phyloP scores from a whole-genome alignment of 2,888 invertebrate genomes.

The Hecatera dysodea region DNA sequence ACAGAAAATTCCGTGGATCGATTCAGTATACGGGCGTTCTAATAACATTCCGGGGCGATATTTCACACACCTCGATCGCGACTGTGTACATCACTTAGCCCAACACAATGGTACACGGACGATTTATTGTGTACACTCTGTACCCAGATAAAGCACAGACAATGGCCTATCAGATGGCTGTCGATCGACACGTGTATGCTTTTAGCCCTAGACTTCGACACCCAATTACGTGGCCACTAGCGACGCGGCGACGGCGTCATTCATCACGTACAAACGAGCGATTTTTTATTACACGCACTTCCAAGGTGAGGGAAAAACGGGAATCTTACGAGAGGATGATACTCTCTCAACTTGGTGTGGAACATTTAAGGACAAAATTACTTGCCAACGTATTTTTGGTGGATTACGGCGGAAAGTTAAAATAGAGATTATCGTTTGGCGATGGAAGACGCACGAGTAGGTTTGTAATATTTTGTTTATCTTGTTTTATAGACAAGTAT shows the following conservation, averaged over 20 bases:
- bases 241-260: constrained; percentile 79
- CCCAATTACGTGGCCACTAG: constrained; percentile 86
- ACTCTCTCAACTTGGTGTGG: constrained; percentile 70
- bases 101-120: constrained; percentile 83
- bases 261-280: constrained; percentile 86
- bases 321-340: constrained; percentile 75
- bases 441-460: constrained; percentile 31
- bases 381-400: constrained; percentile 71
- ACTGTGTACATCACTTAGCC: constrained; percentile 76
- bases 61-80: constrained; percentile 79
- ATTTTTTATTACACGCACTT: constrained; percentile 78
- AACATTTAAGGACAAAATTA: constrained; percentile 79
- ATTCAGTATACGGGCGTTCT: constrained; percentile 82
- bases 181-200: constrained; percentile 88
- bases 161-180: constrained; percentile 86
- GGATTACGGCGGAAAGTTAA: constrained; percentile 69
- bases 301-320: constrained; percentile 72
- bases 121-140: constrained; percentile 87
- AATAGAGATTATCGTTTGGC: constrained; percentile 60
- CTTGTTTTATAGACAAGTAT: not conserved
- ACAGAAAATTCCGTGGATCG: constrained; percentile 80
- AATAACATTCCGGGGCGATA: constrained; percentile 87
- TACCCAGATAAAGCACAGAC: constrained; percentile 86
- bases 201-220: constrained; percentile 88
- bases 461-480: constrained; percentile 17